A percentile compares a stretch with the other conserved stretches of the same genome.
These are phyloP conservation scores for Ericerus pela DNA, from an alignment of 1,140 invertebrate genomes.

Conservation along the genomic window DNA sequence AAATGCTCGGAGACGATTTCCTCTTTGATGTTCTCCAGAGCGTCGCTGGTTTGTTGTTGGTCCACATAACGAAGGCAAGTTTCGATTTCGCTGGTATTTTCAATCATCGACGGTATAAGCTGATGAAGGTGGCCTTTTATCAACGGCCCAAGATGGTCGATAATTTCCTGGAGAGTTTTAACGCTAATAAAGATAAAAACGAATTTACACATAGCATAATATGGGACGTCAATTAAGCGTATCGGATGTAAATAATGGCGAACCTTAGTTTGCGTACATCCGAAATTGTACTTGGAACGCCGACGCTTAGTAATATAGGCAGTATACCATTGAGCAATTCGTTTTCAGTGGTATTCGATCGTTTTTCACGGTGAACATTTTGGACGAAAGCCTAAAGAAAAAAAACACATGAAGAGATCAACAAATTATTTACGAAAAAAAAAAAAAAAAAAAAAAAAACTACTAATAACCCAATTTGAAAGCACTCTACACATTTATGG, in stretches of 20 bases:
- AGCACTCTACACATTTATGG: too few relatives aligned
- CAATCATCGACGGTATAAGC: slow-evolving; percentile 26
- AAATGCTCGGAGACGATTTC: slow-evolving; percentile 63
- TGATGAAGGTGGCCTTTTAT: background rate
- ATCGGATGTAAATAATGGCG: too few relatives aligned
- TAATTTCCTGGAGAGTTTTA: background rate
- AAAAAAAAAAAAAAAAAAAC: too few relatives aligned
- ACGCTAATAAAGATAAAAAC: background rate
- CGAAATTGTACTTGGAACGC: slow-evolving; percentile 64
- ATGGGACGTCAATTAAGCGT: too few relatives aligned
- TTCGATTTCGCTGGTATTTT: slow-evolving; percentile 61
- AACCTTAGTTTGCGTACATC: too few relatives aligned
- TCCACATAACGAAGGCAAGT: slow-evolving; percentile 47
- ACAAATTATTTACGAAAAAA: slow-evolving; percentile 50
- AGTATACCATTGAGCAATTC: slow-evolving; percentile 59
- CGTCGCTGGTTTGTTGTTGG: background rate
- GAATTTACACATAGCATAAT: too few relatives aligned
- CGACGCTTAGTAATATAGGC: slow-evolving; percentile 60
- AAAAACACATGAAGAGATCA: background rate
- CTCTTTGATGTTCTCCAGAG: slow-evolving; percentile 56
- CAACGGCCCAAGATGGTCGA: background rate
- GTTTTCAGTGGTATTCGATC: slow-evolving; percentile 58
- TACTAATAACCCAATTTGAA: too few relatives aligned
- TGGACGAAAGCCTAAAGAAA: slow-evolving; percentile 44
- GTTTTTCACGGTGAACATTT: slow-evolving; percentile 60